Evolutionary conservation across 1,140 invertebrate species (phyloP), one percentile per base, ranked within the genome.

Genomic region (Drosophila grimshawi): DNA sequence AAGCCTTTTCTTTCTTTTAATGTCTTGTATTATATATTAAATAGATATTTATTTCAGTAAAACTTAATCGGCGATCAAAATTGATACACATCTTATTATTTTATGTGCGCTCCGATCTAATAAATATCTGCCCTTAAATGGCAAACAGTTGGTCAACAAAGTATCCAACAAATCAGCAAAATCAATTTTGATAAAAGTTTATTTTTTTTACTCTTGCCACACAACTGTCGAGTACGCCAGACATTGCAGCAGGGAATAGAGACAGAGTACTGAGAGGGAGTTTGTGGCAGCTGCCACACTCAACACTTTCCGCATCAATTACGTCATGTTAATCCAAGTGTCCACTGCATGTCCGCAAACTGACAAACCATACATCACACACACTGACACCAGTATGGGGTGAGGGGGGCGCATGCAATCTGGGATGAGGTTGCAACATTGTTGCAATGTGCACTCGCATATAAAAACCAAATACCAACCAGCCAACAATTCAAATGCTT

Each of bases 331-430:
- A 90, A 90, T 86, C 86, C 86, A 67, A 88, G 81, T 91, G 89
- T 91, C 89, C 89, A 91, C 89, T 91, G 81, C 81, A 76, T 91
- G 89, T 91, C 89, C 89, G 89, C 89, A 91, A 91, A 78, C 81
- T 91, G 89, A 91, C 89, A 89, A 85, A 91, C 85, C 86, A 90
- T 90, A 90, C 86, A 90, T 90, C 86, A 90, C 81, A 52, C 30
- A 57, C 57, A 65, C 67, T 67, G 70, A 67, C 63, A 49, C 11
- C 7, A 10, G 7, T 39, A 3, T 39, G 37, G 10, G 7, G 10
- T 39, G 7, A 39, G 37, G 37, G 10, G 7, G 37, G 37, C 3
- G n/a, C 37, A 39, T 39, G 37, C 37, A 39, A 39, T 7, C 2
- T 7, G 37, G 39, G 30, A 37, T 30, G 60, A 46, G 35, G 60